phyloP scores from a whole-genome alignment of 2,888 invertebrate species.

The Sarcophaga carnaria region DNA sequence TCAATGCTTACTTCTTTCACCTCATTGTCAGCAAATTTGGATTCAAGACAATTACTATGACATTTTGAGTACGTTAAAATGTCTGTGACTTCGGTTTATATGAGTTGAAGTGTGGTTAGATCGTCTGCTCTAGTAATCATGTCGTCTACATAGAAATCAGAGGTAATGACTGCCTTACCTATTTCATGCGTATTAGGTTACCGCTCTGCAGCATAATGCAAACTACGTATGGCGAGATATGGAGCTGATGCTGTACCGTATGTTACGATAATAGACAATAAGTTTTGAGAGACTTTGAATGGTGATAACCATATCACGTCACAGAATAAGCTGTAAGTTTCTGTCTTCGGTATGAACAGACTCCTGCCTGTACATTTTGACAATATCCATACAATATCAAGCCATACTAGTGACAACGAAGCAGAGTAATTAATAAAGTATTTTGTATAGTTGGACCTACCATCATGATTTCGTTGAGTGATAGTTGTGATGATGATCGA shows the following conservation, averaged over 20 bases:
- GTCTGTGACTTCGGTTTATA: too few relatives aligned
- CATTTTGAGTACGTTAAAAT: constrained; percentile 49
- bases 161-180: constrained; percentile 35
- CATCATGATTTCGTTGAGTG: too few relatives aligned
- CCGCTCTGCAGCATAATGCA: constrained; percentile 41
- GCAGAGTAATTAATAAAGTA: constrained; percentile 45
- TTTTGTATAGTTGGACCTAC: constrained; percentile 30
- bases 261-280: constrained; percentile 36
- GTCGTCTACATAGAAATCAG: constrained; percentile 55
- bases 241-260: constrained; percentile 47
- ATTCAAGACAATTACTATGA: constrained; percentile 2
- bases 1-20: constrained; percentile 33
- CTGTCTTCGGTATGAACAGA: constrained; percentile 29
- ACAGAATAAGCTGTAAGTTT: constrained; percentile 42
- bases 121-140: constrained; percentile 54
- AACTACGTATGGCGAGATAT: constrained; percentile 49
- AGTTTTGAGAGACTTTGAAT: constrained; percentile 4
- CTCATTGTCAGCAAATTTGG: neutral
- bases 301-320: constrained; percentile 21
- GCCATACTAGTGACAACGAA: constrained; percentile 54
- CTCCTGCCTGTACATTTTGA: constrained; percentile 55
- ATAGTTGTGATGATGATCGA: too few relatives aligned
- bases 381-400: constrained; percentile 39
- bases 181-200: constrained; percentile 21
- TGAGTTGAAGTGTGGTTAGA: neutral